phyloP scores from a whole-genome alignment of 1,140 invertebrate genomes.

The Cydia strobilella region DNA sequence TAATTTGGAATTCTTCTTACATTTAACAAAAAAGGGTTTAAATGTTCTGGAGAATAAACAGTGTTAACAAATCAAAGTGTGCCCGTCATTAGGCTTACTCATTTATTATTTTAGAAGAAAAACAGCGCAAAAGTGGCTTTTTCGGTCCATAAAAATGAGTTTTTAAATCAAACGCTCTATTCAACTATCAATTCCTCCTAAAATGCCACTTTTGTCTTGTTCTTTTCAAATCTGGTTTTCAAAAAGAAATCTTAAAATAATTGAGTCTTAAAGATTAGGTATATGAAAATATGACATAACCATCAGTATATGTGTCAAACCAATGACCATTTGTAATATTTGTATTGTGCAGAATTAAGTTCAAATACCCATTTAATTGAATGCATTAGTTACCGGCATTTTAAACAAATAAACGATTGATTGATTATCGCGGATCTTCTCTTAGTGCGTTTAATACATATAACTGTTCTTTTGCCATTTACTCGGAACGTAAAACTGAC shows the following conservation, averaged over 20 bases:
- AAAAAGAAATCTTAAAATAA: background rate
- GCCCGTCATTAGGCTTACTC: slow-evolving; percentile 1
- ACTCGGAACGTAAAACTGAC: too few species aligned
- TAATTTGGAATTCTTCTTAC: background rate
- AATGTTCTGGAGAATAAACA: background rate
- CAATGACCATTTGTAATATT: too few species aligned
- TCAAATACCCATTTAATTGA: too few species aligned
- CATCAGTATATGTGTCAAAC: too few species aligned
- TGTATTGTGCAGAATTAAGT: too few species aligned
- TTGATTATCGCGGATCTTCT: too few species aligned
- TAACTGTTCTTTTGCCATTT: too few species aligned
- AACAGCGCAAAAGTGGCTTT: background rate
- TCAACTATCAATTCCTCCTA: background rate
- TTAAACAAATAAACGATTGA: too few species aligned
- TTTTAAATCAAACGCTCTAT: background rate
- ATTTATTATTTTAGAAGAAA: background rate
- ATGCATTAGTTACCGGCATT: too few species aligned
- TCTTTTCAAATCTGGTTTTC: background rate
- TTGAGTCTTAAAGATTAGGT: background rate
- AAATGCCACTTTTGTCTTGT: background rate
- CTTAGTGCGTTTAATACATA: too few species aligned
- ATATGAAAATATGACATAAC: background rate
- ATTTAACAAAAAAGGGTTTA: background rate
- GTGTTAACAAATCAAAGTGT: background rate
- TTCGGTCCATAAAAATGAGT: background rate